A percentile compares a stretch with the other conserved stretches of the same genome.
phyloP scores from a whole-genome alignment of 2,888 invertebrate genomes.

The Eilema depressum region DNA sequence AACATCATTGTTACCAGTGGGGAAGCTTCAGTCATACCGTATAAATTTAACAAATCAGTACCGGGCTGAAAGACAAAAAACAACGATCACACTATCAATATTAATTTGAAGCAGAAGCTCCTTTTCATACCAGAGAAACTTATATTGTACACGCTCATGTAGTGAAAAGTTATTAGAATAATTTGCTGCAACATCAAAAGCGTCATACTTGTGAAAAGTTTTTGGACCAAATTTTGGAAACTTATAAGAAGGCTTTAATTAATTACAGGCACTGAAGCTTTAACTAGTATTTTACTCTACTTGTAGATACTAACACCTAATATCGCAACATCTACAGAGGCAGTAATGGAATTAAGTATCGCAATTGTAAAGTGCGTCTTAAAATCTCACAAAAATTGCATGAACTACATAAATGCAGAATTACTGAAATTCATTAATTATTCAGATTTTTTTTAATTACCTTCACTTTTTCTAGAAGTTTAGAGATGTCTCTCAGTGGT shows the following conservation, averaged over 20 bases:
- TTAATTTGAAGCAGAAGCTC: neutral
- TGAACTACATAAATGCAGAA: too few relatives aligned
- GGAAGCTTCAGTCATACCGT: conserved; percentile 91
- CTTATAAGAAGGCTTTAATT: too few relatives aligned
- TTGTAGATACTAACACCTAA: too few relatives aligned
- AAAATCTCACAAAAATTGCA: too few relatives aligned
- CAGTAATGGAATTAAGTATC: neutral
- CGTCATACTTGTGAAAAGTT: neutral
- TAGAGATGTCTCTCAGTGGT: conserved; percentile 86
- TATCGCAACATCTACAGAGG: neutral
- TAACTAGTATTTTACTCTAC: too few relatives aligned
- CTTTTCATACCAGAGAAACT: neutral
- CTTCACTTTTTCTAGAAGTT: conserved; percentile 80
- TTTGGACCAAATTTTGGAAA: too few relatives aligned
- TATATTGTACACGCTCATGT: neutral
- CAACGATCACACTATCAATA: neutral
- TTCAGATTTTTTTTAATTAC: conserved; percentile 45
- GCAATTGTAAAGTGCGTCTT: neutral
- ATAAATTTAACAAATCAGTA: conserved; percentile 81
- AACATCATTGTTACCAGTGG: conserved; percentile 82
- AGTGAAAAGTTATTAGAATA: neutral
- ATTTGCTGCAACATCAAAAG: neutral
- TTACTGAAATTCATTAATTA: neutral
- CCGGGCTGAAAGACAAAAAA: conserved; percentile 53
- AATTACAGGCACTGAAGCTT: too few relatives aligned